Base-by-base conservation (phyloP, 2,797 vertebrate genomes). In the Gouania willdenowi region DNA sequence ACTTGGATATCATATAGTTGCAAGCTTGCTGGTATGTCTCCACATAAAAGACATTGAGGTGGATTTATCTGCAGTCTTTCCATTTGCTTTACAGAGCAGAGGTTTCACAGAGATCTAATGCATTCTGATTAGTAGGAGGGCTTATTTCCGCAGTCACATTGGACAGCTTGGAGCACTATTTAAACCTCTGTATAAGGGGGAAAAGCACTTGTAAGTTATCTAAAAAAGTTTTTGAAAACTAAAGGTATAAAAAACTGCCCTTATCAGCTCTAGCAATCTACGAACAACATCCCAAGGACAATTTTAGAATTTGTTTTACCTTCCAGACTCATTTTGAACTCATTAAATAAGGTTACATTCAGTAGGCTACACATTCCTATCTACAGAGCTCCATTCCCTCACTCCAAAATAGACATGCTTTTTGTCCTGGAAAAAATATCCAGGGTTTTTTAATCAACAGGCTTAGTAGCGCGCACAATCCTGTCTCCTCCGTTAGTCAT, bases 41-140 rank as follows among this genome's bases (percentile, higher is more conserved):
- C 46, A 30, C 31, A 56, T 56, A 30, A 49, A 63, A 20, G 17
- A 50, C 39, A 37, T 61, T 49, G 42, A 49, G 40, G 46, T 51
- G 71, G 77, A 83, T 82, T 83, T 79, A 34, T 72, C 19, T 44
- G 44, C 13, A 9, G 39, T 50, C 41, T 40, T 66, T 42, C 24
- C 41, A 31, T 70, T 72, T 54, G 49, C 53, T 60, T 59, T 24
- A 36, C 60, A 47, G 43, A 36, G 50, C 14, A 12, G 41, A 44
- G 52, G 62, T 67, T 78, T 72, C 23, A 45, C 20, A 28, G 53
- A 17, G 20, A 69, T 44, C 60, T 62, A 68, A 71, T 67, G 57
- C 66, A 47, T 74, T 71, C 28, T 76, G 48, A 66, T 65, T 46
- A 59, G 38, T 11, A 38, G n/a, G 28, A 33, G 26, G 33, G 24